Evolutionary conservation across 2,113 vertebrate species (phyloP), one percentile per base, ranked within the genome.

Genomic region (Leptodactylus fuscus): DNA sequence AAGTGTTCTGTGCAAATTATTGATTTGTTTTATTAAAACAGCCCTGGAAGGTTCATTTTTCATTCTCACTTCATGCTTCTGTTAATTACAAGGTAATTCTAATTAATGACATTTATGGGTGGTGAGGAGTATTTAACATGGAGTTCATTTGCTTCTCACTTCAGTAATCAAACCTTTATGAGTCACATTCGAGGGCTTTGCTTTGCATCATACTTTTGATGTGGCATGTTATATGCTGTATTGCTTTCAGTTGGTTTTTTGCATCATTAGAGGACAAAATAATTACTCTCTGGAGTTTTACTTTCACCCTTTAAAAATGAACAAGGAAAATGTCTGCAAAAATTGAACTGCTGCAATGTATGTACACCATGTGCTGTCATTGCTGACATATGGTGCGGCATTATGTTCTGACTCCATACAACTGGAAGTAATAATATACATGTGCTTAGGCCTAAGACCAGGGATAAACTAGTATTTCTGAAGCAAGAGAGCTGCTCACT

Each of bases 71-170:
- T 77, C 76, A 77, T 77, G 53, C 29, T 62, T 51, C 12, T 44
- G 71, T 78, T 85, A 85, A 67, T 62, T 85, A 77, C 67, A 51
- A 85, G 32, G 53, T 67, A 48, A 48, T 85, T 85, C 20, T 77
- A 51, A 77, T 85, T 78, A 85, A 85, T 78, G 51, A 69, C 74
- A 51, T 29, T 83, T 46, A 22, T 67, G 44, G 55, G 34, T 77
- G 58, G 55, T 51, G n/a, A 49, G 74, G 41, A 85, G 74, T 49
- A 78, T 77, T 78, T 67, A 85, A 67, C 16, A 48, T 51, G 12
- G n/a, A 77, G 82, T 65, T 85, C 58, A 77, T 67, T 85, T 51
- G 44, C 46, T 48, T 32, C 24, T 22, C 41, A 78, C 24, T 78
- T 77, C 46, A 78, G 58, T 85, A 85, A 77, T 85, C 82, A 85